Evolutionary conservation across 2,797 vertebrate species (phyloP).

Genomic region (Sphenodon punctatus): DNA sequence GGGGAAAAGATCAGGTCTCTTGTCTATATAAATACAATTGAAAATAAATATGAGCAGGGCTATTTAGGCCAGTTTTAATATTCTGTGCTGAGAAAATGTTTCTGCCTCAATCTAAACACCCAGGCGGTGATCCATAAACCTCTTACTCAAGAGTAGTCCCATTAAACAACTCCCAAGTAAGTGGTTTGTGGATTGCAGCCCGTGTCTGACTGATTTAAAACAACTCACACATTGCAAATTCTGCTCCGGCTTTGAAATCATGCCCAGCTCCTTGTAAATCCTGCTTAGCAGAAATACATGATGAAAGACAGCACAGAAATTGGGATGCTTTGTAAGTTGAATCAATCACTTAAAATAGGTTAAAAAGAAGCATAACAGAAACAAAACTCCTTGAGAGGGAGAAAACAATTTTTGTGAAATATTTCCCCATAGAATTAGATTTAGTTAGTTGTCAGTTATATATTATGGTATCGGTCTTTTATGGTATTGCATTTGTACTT

Average conservation of each 20-base stretch:
- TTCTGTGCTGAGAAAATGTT: not conserved
- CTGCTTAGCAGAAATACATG: not conserved
- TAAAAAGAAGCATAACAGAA: not conserved
- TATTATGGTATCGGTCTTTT: too few relatives aligned
- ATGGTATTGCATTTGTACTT: too few relatives aligned
- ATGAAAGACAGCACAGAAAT: slow-evolving; percentile 20
- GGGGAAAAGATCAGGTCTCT: not conserved
- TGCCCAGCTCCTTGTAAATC: slow-evolving; percentile 9
- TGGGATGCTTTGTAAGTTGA: not conserved
- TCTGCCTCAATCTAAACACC: not conserved
- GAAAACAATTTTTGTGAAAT: not conserved
- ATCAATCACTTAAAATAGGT: not conserved
- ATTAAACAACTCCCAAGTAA: too few relatives aligned
- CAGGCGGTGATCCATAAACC: too few relatives aligned
- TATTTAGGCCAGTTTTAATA: not conserved
- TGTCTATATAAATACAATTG: not conserved
- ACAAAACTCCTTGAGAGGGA: not conserved
- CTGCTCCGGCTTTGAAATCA: not conserved
- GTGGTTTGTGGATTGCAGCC: too few relatives aligned
- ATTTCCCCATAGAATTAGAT: too few relatives aligned
- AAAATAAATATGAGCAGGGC: not conserved
- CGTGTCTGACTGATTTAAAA: slow-evolving; percentile 8
- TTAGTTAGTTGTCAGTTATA: too few relatives aligned
- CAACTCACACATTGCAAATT: not conserved
- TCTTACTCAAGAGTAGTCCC: too few relatives aligned